Conservation (phyloP, 2,888 invertebrate genomes). For the Heterodera filipjevi region DNA sequence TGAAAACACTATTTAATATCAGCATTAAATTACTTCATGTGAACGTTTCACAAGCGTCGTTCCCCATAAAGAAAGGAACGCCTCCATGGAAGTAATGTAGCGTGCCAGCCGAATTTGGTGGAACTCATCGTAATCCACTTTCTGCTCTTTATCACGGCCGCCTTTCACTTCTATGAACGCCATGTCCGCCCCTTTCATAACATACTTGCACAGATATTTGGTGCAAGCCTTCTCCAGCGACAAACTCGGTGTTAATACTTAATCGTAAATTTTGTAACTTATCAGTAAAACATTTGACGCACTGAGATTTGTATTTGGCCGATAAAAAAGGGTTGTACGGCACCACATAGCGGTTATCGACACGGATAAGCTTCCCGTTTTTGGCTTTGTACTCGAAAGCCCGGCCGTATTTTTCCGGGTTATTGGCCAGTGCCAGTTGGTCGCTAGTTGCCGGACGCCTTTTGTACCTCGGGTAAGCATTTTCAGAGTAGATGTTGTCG, state of each 20-base stretch:
- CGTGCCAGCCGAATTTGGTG: conserved; percentile 9
- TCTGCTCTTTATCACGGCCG: not conserved
- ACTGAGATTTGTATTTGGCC: conserved; percentile 10
- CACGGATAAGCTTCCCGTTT: not conserved
- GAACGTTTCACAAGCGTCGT: not conserved
- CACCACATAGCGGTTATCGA: not conserved
- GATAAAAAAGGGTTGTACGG: not conserved
- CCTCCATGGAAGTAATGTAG: conserved; percentile 17
- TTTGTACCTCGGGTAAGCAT: not conserved
- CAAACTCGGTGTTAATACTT: conserved; percentile 9
- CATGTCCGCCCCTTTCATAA: conserved; percentile 10
- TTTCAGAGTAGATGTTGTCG: not conserved
- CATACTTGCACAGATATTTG: not conserved
- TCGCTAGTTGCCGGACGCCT: not conserved
- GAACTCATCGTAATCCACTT: conserved; percentile 11
- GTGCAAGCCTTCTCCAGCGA: conserved; percentile 8
- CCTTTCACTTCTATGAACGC: not conserved
- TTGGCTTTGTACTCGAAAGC: not conserved
- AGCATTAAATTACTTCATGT: not conserved
- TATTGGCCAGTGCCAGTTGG: not conserved
- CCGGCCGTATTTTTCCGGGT: not conserved
- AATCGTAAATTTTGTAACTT: not conserved
- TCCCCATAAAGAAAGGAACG: not conserved
- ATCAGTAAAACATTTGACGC: not conserved
- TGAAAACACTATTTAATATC: not conserved